These are phyloP conservation scores for Nixonia krombeini DNA, from an alignment of 1,140 invertebrate species.

Conservation along the genomic window DNA sequence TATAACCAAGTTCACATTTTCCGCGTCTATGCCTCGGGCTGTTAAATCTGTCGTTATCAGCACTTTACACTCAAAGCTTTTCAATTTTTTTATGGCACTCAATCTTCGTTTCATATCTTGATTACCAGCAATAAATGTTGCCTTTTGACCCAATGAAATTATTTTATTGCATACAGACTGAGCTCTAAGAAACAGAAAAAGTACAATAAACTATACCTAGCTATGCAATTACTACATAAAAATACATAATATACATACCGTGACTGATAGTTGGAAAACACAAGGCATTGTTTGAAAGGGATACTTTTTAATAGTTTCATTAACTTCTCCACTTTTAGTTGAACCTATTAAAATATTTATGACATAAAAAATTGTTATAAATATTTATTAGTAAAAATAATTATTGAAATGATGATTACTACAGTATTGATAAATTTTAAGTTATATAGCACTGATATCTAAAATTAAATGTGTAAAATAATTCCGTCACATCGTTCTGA, in stretches of 20 bases:
- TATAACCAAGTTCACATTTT: slow-evolving; percentile 93
- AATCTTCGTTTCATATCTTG: slow-evolving; percentile 85
- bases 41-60: slow-evolving; percentile 93
- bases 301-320: slow-evolving; percentile 79
- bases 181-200: slow-evolving; percentile 69
- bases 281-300: slow-evolving; percentile 89
- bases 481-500: too few species aligned
- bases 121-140: slow-evolving; percentile 80
- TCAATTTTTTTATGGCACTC: slow-evolving; percentile 82
- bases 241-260: slow-evolving; percentile 67
- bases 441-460: too few species aligned
- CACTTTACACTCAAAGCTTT: slow-evolving; percentile 84
- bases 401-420: background rate
- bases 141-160: slow-evolving; percentile 78
- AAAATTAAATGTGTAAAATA: too few species aligned
- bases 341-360: slow-evolving; percentile 56
- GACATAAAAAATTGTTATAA: background rate
- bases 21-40: slow-evolving; percentile 90
- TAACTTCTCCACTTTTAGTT: slow-evolving; percentile 81
- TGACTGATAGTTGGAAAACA: slow-evolving; percentile 91
- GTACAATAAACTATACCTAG: slow-evolving; percentile 14
- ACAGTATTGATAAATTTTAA: too few species aligned
- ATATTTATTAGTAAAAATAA: slow-evolving; percentile 5
- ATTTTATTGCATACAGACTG: slow-evolving; percentile 82
- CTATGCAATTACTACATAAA: too few species aligned